phyloP scores from a whole-genome alignment of 2,888 invertebrate species.

The Andrena dorsata region DNA sequence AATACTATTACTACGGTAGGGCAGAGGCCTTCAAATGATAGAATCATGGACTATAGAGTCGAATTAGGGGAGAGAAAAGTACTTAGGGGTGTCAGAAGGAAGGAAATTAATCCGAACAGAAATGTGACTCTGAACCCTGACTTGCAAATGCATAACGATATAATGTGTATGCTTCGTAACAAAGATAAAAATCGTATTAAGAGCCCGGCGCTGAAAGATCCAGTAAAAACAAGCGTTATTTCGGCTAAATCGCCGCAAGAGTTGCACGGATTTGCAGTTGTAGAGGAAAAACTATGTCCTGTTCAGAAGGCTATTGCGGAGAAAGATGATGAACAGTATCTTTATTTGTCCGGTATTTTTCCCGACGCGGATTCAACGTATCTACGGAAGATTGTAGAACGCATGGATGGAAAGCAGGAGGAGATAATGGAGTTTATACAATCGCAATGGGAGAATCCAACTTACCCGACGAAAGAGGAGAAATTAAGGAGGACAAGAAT shows the following conservation, averaged over 20 bases:
- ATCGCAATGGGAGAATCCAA: constrained; percentile 64
- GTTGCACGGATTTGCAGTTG: constrained; percentile 27
- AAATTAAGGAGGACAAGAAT: constrained; percentile 65
- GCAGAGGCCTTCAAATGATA: too few relatives aligned
- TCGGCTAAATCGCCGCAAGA: not conserved
- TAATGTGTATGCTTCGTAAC: constrained; percentile 73
- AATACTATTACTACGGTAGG: not conserved
- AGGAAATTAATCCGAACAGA: not conserved
- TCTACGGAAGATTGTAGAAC: constrained; percentile 67
- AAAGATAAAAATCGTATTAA: constrained; percentile 69
- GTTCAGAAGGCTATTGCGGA: not conserved
- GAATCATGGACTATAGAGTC: too few relatives aligned
- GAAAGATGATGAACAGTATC: constrained; percentile 63
- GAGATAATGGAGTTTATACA: constrained; percentile 72
- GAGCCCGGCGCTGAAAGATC: constrained; percentile 46
- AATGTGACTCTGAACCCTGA: not conserved
- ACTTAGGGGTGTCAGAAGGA: not conserved
- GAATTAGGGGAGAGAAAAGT: not conserved
- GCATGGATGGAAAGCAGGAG: constrained; percentile 57
- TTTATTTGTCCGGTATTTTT: constrained; percentile 75
- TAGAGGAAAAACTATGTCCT: not conserved
- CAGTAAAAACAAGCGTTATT: not conserved
- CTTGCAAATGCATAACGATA: constrained; percentile 58
- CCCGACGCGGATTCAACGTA: constrained; percentile 80
- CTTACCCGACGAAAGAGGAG: constrained; percentile 76